Conservation (phyloP, 2,113 vertebrate genomes). For the Leptodactylus fuscus region DNA sequence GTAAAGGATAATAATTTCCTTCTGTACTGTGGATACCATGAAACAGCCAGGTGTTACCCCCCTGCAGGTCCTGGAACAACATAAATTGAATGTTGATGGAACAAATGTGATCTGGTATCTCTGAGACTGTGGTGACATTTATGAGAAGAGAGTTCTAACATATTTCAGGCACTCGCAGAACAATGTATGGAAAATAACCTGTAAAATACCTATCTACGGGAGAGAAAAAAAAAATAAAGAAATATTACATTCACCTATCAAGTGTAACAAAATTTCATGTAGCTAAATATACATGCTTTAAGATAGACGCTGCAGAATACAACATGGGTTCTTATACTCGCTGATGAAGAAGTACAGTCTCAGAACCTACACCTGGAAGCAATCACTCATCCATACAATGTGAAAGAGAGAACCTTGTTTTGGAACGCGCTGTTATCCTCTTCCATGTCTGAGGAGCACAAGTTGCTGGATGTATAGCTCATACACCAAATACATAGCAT, state of each 20-base stretch:
- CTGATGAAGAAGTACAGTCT: not conserved
- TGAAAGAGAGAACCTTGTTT: slow-evolving; percentile 12
- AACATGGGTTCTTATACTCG: not conserved
- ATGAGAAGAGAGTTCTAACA: not conserved
- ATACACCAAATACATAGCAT: not conserved
- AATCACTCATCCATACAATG: slow-evolving; percentile 32
- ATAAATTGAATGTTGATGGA: not conserved
- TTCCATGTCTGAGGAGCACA: slow-evolving; percentile 10
- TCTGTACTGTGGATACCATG: not conserved
- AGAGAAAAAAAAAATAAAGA: slow-evolving; percentile 16
- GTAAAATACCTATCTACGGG: not conserved
- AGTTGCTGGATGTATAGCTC: slow-evolving; percentile 15
- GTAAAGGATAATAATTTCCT: not conserved
- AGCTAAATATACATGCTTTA: not conserved
- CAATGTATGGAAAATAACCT: slow-evolving; percentile 22
- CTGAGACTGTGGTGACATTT: not conserved
- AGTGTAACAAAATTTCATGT: not conserved
- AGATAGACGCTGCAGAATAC: slow-evolving; percentile 7
- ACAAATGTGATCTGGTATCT: not conserved
- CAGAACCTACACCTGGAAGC: slow-evolving; percentile 40
- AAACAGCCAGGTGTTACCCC: not conserved
- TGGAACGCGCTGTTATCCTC: slow-evolving; percentile 1
- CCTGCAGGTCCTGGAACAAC: slow-evolving; percentile 8
- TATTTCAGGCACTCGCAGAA: not conserved
- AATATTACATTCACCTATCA: too few species aligned